A percentile compares a stretch with the other conserved stretches of the same genome.
These are phyloP conservation scores for Smittia aterrima DNA, from an alignment of 2,888 invertebrate species.

Conservation along the genomic window DNA sequence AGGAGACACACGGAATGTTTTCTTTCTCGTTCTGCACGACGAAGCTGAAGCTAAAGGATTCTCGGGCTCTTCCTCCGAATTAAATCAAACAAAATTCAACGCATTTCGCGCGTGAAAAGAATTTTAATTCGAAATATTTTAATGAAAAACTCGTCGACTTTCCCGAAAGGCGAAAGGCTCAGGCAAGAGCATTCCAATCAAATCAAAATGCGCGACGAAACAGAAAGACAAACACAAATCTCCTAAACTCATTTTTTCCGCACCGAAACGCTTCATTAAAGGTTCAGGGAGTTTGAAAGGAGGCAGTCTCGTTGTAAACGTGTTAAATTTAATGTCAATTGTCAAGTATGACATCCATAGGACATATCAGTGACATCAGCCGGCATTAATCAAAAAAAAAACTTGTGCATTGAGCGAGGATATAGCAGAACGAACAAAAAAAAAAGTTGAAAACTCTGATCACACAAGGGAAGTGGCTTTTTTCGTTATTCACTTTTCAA, in stretches of 20 bases:
- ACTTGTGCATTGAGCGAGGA: slow-evolving; percentile 7
- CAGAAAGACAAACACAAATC: slow-evolving; percentile 5
- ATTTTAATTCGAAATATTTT: slow-evolving; percentile 17
- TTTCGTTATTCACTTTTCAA: no score
- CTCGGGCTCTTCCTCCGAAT: background rate
- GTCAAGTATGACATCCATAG: slow-evolving; percentile 28
- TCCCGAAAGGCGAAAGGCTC: background rate
- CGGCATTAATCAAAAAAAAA: slow-evolving; percentile 30
- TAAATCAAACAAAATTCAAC: slow-evolving; percentile 30
- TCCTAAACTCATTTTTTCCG: slow-evolving; percentile 22
- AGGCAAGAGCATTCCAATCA: background rate
- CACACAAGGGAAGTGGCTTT: no score
- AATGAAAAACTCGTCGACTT: background rate
- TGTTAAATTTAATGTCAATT: slow-evolving; percentile 33
- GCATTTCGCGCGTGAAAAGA: slow-evolving; percentile 19
- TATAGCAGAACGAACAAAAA: background rate
- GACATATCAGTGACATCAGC: slow-evolving; percentile 30
- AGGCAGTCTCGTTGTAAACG: slow-evolving; percentile 2
- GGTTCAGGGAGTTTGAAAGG: background rate
- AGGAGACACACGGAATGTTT: slow-evolving; percentile 19
- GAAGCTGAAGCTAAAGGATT: slow-evolving; percentile 12
- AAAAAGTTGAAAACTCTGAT: no score
- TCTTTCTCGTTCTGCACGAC: background rate
- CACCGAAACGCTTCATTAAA: slow-evolving; percentile 14
- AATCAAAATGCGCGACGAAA: background rate